A percentile compares a stretch with the other conserved stretches of the same genome.
Evolutionary conservation across 2,888 invertebrate species (phyloP).

Genomic region (Leptopilina drosophilae): DNA sequence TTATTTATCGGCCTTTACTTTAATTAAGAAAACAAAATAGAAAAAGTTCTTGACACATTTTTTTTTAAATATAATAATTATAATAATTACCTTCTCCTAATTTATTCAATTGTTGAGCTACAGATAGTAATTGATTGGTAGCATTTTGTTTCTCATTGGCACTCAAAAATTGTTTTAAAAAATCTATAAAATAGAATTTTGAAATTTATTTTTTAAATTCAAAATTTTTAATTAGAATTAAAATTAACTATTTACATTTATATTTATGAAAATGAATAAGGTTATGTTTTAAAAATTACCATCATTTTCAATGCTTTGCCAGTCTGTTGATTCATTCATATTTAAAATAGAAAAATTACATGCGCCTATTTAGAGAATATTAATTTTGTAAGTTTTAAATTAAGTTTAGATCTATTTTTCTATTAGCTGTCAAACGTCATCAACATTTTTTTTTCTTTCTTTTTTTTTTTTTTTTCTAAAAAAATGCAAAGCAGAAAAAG

Average conservation of each 20-base stretch:
- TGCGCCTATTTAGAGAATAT: background rate
- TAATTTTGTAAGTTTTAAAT: background rate
- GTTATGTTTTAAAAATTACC: conserved; percentile 19
- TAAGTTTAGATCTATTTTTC: background rate
- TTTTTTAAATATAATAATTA: background rate
- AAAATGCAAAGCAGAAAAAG: no score
- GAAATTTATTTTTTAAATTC: no score
- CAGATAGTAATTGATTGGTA: conserved; percentile 63
- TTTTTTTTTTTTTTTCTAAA: no score
- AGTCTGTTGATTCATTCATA: conserved; percentile 25
- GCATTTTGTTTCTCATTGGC: conserved; percentile 60
- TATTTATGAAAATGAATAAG: background rate
- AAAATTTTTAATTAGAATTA: no score
- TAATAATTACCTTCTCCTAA: conserved; percentile 65
- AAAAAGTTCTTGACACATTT: background rate
- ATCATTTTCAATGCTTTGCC: conserved; percentile 31
- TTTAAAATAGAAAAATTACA: background rate
- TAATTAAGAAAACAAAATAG: background rate
- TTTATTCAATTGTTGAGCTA: conserved; percentile 71
- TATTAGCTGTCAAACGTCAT: conserved; percentile 12
- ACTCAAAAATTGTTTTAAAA: conserved; percentile 67
- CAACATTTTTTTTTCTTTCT: no score
- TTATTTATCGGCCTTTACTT: background rate
- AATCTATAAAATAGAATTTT: conserved; percentile 57
- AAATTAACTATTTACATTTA: background rate